These are phyloP conservation scores for Regulus satrapa DNA, from an alignment of 2,113 vertebrate genomes.

Conservation along the genomic window DNA sequence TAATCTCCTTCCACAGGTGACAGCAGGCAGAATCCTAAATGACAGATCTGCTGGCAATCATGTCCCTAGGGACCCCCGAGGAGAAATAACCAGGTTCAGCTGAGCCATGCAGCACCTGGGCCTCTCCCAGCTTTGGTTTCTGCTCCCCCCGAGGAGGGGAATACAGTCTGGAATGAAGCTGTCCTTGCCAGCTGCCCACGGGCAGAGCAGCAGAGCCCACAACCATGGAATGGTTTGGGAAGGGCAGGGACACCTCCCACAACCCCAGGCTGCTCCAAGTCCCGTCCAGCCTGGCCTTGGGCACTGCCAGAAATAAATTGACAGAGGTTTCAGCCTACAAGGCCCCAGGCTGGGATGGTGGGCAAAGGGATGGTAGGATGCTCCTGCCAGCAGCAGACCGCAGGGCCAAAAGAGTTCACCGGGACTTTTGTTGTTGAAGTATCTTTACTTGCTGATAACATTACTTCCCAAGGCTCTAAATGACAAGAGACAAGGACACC, in stretches of 20 bases:
- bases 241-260: background rate
- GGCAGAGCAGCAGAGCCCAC: background rate
- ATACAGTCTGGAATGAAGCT: no score
- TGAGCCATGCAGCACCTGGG: background rate
- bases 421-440: background rate
- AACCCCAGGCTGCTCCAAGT: fast-evolving
- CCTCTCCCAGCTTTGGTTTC: background rate
- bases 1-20: background rate
- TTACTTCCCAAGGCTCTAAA: background rate
- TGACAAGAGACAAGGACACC: background rate
- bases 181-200: background rate
- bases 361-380: no score
- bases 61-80: background rate
- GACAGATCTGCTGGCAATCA: background rate
- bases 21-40: background rate
- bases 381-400: background rate
- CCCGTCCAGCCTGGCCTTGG: background rate
- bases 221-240: background rate
- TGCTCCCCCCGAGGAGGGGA: background rate
- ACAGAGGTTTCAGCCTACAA: background rate
- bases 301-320: background rate
- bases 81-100: background rate
- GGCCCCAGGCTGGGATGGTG: background rate
- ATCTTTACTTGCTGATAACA: background rate
- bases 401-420: background rate